phyloP scores from a whole-genome alignment of 2,113 vertebrate species.

The Junco hyemalis region DNA sequence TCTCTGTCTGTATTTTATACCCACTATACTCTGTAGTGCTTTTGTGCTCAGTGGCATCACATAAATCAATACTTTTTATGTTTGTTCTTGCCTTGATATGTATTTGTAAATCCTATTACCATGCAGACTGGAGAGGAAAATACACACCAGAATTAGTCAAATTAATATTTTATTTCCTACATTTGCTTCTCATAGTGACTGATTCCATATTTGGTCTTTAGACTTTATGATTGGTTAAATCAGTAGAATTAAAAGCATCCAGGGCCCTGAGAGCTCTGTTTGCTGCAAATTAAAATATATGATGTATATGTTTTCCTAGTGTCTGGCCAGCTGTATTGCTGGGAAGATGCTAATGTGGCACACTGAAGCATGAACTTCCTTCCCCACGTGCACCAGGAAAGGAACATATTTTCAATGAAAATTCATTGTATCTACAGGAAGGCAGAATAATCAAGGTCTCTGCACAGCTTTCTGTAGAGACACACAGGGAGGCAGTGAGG shows the following conservation, averaged over 20 bases:
- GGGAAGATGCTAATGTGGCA: neutral
- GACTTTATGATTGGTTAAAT: neutral
- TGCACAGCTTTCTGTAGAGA: neutral
- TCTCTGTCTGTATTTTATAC: slow-evolving; percentile 19
- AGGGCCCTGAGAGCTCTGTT: neutral
- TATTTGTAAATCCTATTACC: slow-evolving; percentile 21
- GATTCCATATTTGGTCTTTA: neutral
- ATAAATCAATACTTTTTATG: slow-evolving; percentile 51
- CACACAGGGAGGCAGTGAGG: neutral
- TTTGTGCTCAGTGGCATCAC: neutral
- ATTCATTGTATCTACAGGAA: slow-evolving; percentile 33
- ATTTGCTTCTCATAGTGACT: neutral
- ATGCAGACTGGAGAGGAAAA: neutral
- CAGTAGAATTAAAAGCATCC: neutral
- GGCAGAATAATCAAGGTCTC: slow-evolving; percentile 25
- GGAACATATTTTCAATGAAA: neutral
- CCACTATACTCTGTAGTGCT: neutral
- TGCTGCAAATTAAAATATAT: neutral
- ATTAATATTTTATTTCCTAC: slow-evolving; percentile 24
- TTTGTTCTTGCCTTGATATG: slow-evolving; percentile 30
- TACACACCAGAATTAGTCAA: slow-evolving; percentile 5
- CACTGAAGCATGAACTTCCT: neutral
- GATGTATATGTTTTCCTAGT: neutral
- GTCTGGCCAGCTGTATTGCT: neutral
- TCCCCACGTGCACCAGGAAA: neutral